A percentile compares a stretch with the other conserved stretches of the same genome.
phyloP scores from a whole-genome alignment of 1,140 invertebrate genomes.

The Cepaea nemoralis region DNA sequence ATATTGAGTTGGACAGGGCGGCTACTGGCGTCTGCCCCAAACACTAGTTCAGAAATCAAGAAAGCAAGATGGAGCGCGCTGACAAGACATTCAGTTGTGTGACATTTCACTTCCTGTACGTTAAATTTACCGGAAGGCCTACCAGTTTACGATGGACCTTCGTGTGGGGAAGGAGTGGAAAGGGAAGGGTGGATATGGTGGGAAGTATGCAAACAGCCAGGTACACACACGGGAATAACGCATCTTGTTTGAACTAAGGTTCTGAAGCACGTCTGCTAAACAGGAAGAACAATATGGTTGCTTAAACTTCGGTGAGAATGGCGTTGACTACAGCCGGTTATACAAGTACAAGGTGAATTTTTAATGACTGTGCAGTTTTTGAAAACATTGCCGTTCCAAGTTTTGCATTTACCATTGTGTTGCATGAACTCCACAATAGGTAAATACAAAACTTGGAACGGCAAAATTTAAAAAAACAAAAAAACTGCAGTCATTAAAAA shows the following conservation, averaged over 20 bases:
- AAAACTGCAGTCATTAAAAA: too few relatives aligned
- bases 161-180: not conserved
- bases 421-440: too few relatives aligned
- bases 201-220: conserved; percentile 18
- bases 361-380: too few relatives aligned
- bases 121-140: not conserved
- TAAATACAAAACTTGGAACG: too few relatives aligned
- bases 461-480: too few relatives aligned
- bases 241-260: not conserved
- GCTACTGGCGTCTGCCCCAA: not conserved
- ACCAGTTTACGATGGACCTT: not conserved
- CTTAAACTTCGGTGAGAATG: too few relatives aligned
- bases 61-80: not conserved
- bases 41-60: not conserved
- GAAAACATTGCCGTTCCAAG: too few relatives aligned
- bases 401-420: too few relatives aligned
- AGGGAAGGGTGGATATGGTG: not conserved
- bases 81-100: not conserved
- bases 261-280: not conserved
- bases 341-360: too few relatives aligned
- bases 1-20: not conserved
- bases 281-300: too few relatives aligned
- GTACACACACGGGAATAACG: not conserved
- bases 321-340: too few relatives aligned
- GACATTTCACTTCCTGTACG: conserved; percentile 13